phyloP scores from a whole-genome alignment of 2,797 vertebrate genomes.

The Denticeps clupeoides region DNA sequence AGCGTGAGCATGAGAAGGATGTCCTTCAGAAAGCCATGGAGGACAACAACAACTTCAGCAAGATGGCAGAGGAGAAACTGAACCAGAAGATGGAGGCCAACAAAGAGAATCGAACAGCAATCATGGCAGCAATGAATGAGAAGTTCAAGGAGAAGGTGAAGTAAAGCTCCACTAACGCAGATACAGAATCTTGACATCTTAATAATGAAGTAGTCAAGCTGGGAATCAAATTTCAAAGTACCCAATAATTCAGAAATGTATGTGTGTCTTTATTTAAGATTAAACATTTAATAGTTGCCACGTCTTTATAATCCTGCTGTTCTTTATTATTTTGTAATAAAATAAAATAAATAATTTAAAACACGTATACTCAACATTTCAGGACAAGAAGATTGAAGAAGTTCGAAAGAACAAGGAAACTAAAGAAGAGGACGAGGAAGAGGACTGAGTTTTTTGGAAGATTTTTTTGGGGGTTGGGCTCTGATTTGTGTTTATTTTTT shows the following conservation, averaged over 20 bases:
- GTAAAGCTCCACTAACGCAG: neutral
- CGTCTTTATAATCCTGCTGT: too few relatives aligned
- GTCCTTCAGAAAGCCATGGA: slow-evolving; percentile 86
- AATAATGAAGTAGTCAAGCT: neutral
- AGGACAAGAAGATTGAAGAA: slow-evolving; percentile 93
- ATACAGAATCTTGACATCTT: too few relatives aligned
- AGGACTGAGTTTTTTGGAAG: slow-evolving; percentile 34
- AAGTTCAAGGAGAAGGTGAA: slow-evolving; percentile 85
- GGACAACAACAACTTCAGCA: slow-evolving; percentile 85
- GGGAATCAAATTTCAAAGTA: neutral
- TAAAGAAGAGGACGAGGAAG: slow-evolving; percentile 52
- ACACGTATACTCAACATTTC: too few relatives aligned
- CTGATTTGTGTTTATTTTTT: slow-evolving; percentile 17
- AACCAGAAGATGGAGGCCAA: slow-evolving; percentile 90
- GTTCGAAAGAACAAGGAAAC: slow-evolving; percentile 86
- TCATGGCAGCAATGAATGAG: slow-evolving; percentile 81
- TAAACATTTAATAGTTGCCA: too few relatives aligned
- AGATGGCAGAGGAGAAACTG: slow-evolving; percentile 85
- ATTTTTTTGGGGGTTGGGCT: too few relatives aligned
- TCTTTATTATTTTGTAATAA: too few relatives aligned
- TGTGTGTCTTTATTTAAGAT: neutral
- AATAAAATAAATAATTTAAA: too few relatives aligned
- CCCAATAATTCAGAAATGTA: neutral
- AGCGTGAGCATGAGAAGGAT: slow-evolving; percentile 84
- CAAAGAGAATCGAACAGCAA: slow-evolving; percentile 84